Base-by-base conservation (phyloP, 2,797 vertebrate species). In the Dipus sagitta region DNA sequence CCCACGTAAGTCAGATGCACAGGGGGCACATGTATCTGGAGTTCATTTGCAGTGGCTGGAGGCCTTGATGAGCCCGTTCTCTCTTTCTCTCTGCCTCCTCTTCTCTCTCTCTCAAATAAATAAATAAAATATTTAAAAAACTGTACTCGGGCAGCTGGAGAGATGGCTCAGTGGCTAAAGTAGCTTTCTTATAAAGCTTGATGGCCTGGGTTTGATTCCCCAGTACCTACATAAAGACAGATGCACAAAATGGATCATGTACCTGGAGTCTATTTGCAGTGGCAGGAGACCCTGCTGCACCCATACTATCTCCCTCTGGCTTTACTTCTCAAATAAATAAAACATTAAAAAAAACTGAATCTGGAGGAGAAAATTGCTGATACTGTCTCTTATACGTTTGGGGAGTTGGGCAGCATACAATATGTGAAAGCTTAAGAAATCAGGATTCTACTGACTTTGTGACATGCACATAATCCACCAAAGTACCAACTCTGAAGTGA, bases 381-480 rank as follows among this genome's bases (percentile, higher is more conserved):
- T 0, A 11, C 30, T 17, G 6, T 72, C 47, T 94, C 32, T 52
- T 9, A 17, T 15, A 60, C 70, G 30, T 68, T 21, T 85, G 34
- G 13, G 54, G 52, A 32, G 10, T 26, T 71, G 32, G 38, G 80
- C 81, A 71, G 65, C 47, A 75, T 12, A 74, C 2, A 24, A 23
- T 0, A 0, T 24, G 2, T 28, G 87, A 80, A 79, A 91, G 32
- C 54, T 90, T 54, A 23, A 28, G 71, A 90, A 79, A 6, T 80
- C 32, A 72, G 76, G 70, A 71, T 47, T 75, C 21, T 54, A 17
- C 42, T n/a, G 47, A 54, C 30, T 18, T 47, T 70, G 1, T 28
- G 3, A 65, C 14, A 0, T 4, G 9, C 77, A 32, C 20, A 4
- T 10, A 26, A 34, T 32, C 71, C 12, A 12, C 15, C 1, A 4